Evolutionary conservation across 1,140 invertebrate species (phyloP).

Genomic region (Sitophilus oryzae): DNA sequence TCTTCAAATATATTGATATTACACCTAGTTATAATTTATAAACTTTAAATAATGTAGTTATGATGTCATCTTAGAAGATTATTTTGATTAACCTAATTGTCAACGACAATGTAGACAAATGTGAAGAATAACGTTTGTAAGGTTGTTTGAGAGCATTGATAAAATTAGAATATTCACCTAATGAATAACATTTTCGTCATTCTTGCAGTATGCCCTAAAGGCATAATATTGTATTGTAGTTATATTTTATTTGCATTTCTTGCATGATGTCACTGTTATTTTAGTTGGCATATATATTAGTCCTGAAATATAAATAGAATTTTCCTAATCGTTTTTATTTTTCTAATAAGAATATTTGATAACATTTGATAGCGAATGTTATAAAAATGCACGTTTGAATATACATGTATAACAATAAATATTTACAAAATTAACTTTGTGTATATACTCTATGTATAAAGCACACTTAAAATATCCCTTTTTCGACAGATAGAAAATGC

Average conservation of each 20-base stretch:
- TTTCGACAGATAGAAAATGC: too few species aligned
- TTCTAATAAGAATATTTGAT: background rate
- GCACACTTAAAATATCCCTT: too few species aligned
- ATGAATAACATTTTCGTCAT: background rate
- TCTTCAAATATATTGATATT: too few species aligned
- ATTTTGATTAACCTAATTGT: constrained; percentile 6
- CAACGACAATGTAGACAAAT: background rate
- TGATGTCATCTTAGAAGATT: constrained; percentile 7
- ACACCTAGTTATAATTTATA: constrained; percentile 7
- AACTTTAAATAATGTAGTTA: background rate
- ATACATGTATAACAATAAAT: too few species aligned
- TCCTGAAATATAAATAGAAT: background rate
- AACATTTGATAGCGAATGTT: background rate
- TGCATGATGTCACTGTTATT: constrained; percentile 10
- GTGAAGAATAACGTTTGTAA: background rate
- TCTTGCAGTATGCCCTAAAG: background rate
- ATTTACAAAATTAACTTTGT: too few species aligned
- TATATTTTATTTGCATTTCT: background rate
- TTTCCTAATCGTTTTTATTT: background rate
- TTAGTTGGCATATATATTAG: background rate
- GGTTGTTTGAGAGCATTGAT: background rate
- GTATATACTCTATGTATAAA: too few species aligned
- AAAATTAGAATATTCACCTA: background rate
- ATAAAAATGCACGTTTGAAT: too few species aligned
- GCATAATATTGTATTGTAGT: background rate